Conservation (phyloP, 1,140 invertebrate species). For the Drosophila subpulchrella region DNA sequence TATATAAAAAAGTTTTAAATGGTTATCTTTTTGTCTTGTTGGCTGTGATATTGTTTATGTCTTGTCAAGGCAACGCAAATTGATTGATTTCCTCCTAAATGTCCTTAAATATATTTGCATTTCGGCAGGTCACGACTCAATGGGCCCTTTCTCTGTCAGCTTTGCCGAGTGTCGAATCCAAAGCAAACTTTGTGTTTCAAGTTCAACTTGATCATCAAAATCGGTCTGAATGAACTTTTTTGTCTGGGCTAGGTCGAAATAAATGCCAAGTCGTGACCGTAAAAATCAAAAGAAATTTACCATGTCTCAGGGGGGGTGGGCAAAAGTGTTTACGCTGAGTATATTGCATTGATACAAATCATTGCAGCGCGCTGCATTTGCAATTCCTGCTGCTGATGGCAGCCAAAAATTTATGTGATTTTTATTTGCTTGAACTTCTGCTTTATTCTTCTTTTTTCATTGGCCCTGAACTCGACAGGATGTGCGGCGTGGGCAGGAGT, state of each 20-base stretch:
- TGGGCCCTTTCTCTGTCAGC: constrained; percentile 17
- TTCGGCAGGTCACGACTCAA: constrained; percentile 35
- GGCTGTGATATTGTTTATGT: not conserved
- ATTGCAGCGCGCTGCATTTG: constrained; percentile 51
- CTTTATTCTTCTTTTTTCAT: constrained; percentile 2
- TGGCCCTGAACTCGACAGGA: constrained; percentile 29
- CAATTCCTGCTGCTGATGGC: constrained; percentile 43
- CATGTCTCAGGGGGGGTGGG: not conserved
- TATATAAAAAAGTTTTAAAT: not conserved
- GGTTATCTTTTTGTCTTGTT: not conserved
- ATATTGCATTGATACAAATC: constrained; percentile 59
- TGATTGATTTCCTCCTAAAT: constrained; percentile 38
- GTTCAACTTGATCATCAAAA: constrained; percentile 44
- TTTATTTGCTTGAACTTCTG: constrained; percentile 60
- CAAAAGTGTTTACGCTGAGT: constrained; percentile 27
- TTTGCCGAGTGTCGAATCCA: constrained; percentile 24
- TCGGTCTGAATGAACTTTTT: constrained; percentile 25
- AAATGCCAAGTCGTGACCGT: constrained; percentile 32
- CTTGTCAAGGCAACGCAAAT: constrained; percentile 7
- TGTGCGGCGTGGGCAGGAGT: constrained; percentile 8
- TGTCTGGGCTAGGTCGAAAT: constrained; percentile 9
- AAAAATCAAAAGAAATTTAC: constrained; percentile 26
- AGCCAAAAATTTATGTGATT: constrained; percentile 64
- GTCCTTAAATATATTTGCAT: constrained; percentile 41
- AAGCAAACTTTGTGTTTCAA: constrained; percentile 33